Evolutionary conservation across 53 echinoderm and acorn worm genomes (phyloP).

Genomic region (Echinometra lucunter): DNA sequence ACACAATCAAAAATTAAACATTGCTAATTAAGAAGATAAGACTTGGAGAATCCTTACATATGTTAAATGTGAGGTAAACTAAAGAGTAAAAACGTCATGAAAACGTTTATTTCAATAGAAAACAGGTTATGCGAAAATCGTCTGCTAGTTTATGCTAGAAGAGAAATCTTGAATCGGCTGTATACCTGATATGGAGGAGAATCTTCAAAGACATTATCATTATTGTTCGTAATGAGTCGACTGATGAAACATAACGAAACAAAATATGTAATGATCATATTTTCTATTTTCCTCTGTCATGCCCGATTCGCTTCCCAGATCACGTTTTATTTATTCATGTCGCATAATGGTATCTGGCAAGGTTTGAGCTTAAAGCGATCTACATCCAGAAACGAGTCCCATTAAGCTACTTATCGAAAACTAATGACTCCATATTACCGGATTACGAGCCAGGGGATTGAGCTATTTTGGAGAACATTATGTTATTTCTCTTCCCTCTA

Average conservation of each 20-base stretch:
- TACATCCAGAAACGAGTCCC: constrained; percentile 22
- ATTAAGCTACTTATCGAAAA: constrained; percentile 29
- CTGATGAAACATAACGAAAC: neutral
- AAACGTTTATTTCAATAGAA: too few species aligned
- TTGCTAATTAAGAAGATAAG: too few species aligned
- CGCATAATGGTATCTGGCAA: neutral
- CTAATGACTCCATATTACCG: constrained; percentile 5
- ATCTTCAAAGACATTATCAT: too few species aligned
- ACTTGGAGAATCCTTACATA: too few species aligned
- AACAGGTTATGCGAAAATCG: too few species aligned
- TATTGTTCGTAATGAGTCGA: neutral
- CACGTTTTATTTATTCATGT: constrained; percentile 39
- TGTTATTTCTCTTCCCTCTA: neutral
- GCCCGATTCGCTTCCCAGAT: constrained; percentile 31
- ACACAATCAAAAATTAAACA: too few species aligned
- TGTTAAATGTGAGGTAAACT: too few species aligned
- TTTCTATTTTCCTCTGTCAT: neutral
- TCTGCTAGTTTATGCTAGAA: too few species aligned
- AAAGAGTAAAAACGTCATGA: too few species aligned
- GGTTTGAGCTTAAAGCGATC: neutral
- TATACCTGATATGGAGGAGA: too few species aligned
- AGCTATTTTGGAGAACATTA: constrained; percentile 24
- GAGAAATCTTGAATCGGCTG: too few species aligned
- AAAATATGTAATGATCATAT: neutral
- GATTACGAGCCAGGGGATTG: constrained; percentile 37